Conservation (phyloP, 2,888 invertebrate genomes). For the Leucoptera coffeella region DNA sequence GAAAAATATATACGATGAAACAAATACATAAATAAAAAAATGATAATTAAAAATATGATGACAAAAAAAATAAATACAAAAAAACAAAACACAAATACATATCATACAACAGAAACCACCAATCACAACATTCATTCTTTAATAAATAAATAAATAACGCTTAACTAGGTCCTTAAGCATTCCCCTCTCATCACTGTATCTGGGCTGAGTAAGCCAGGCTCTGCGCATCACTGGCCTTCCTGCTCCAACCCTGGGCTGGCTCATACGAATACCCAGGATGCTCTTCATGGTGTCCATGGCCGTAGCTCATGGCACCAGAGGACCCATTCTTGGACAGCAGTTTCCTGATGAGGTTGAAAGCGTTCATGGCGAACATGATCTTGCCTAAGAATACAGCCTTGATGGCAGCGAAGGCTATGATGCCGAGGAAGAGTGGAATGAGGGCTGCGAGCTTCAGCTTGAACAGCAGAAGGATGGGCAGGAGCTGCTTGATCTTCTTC, state of each 20-base stretch:
- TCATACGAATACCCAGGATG: constrained; percentile 49
- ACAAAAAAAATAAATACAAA: constrained; percentile 1
- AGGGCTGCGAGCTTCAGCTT: constrained; percentile 73
- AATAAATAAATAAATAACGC: too few species aligned
- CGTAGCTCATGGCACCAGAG: constrained; percentile 53
- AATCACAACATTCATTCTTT: too few species aligned
- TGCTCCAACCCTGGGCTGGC: constrained; percentile 57
- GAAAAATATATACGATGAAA: too few species aligned
- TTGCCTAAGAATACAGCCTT: constrained; percentile 82
- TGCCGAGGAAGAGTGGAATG: constrained; percentile 67
- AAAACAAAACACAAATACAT: constrained; percentile 11
- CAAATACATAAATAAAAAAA: constrained; percentile 14
- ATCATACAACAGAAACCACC: too few species aligned
- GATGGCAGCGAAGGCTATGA: constrained; percentile 71
- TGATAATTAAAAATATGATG: too few species aligned
- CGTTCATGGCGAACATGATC: constrained; percentile 73
- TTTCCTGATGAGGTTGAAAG: constrained; percentile 59
- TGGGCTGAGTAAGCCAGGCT: constrained; percentile 60
- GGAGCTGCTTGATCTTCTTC: constrained; percentile 70
- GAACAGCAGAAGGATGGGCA: constrained; percentile 68
- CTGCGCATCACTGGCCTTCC: constrained; percentile 60
- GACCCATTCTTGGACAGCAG: constrained; percentile 53
- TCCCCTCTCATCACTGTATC: too few species aligned
- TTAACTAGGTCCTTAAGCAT: too few species aligned
- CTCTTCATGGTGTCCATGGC: constrained; percentile 54